Evolutionary conservation across 2,797 vertebrate genomes (phyloP), one percentile per base, ranked within the genome.

Genomic region (Eulemur coronatus): DNA sequence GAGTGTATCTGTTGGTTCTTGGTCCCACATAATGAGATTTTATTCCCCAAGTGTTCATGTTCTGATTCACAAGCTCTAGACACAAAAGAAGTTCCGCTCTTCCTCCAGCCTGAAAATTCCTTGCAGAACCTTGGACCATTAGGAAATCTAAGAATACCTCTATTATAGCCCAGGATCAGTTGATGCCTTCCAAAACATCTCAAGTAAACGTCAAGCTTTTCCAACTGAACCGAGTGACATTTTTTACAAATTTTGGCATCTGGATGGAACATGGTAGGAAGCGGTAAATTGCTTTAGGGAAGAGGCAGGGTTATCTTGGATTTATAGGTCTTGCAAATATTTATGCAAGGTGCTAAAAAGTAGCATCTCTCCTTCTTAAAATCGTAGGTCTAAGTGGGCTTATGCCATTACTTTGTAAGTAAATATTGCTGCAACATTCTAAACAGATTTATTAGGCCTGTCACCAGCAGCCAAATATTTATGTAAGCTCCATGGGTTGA

Each of bases 401-500:
- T 98, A 98, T 91, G 94, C 98, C 97, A 98, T 98, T 98, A 97
- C 98, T 98, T 89, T 95, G 97, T 96, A 94, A 98, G 98, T 99
- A 99, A 99, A 99, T 98, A 99, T 89, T 98, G 94, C 12, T 97
- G 97, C 96, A 89, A 82, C 97, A 97, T 98, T 98, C 98, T 99
- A 99, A 99, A 99, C 98, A 98, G 98, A 98, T 99, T 98, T 99
- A 99, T 98, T 98, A 98, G 97, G 85, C 91, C 97, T 98, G 99
- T 99, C 98, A 98, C 97, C 97, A 97, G 94, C 98, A 98, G 95
- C 98, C 95, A 99, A 99, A 99, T 99, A 99, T 99, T 99, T 99
- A 98, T 98, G 87, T 97, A 97, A 98, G 96, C 96, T 97, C 82
- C 72, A 59, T 97, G 98, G 97, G 95, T 98, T 96, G 97, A 97